Evolutionary conservation across 2,113 vertebrate genomes (phyloP).

Genomic region (Archocentrus centrarchus): DNA sequence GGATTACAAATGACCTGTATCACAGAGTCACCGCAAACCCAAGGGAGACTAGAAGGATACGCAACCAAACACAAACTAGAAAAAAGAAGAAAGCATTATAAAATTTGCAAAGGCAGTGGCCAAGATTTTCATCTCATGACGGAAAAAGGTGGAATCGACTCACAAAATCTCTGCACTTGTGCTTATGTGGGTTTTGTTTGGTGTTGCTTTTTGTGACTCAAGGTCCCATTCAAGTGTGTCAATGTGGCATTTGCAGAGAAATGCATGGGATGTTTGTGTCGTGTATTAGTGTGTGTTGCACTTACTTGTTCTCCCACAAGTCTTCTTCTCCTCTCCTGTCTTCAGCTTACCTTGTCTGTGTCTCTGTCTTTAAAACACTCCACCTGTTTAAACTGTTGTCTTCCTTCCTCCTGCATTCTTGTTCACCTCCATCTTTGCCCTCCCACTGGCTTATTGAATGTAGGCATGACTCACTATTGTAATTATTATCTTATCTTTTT

Average conservation of each 20-base stretch:
- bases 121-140: conserved; percentile 7
- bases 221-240: conserved; percentile 17
- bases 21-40: conserved; percentile 13
- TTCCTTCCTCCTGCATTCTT: neutral
- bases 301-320: neutral
- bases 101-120: neutral
- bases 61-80: neutral
- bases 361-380: neutral
- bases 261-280: conserved; percentile 64
- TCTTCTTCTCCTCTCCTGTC: conserved; percentile 6
- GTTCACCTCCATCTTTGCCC: neutral
- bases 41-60: neutral
- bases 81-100: neutral
- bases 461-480: conserved; percentile 28
- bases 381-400: neutral
- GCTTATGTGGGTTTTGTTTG: conserved; percentile 31
- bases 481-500: conserved; percentile 11
- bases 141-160: conserved; percentile 74
- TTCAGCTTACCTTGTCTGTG: neutral
- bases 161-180: conserved; percentile 51
- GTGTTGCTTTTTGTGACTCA: conserved; percentile 32
- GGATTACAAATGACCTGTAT: conserved; percentile 33
- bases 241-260: conserved; percentile 44
- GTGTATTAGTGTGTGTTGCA: conserved; percentile 13
- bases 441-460: neutral